Base-by-base conservation (phyloP, 2,113 vertebrate species). In the Psilopsiagon aurifrons region DNA sequence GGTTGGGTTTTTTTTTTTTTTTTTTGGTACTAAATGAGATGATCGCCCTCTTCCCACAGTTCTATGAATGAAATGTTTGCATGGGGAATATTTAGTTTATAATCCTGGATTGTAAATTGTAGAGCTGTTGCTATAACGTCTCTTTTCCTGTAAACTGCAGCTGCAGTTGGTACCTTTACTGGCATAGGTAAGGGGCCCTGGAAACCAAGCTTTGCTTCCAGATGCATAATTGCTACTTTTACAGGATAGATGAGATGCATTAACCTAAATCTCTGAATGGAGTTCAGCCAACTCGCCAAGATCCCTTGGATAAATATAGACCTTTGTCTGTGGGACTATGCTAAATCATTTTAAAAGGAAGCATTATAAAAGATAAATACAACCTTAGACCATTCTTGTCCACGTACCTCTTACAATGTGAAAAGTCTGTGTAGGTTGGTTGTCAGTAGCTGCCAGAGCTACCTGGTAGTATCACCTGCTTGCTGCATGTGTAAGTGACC, bases 331-430 rank as follows among this genome's bases (percentile, higher is more conserved):
- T 82, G 73, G 44, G 49, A 83, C 64, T 75, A 19, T 19, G 43
- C 67, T 79, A 51, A 83, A 90, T 52, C 9, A 78, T 80, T 88
- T 95, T 77, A 81, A 88, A 94, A 83, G 46, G 80, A 77, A 92
- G 47, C 82, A 88, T 86, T 76, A 66, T 55, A 55, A 16, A 89
- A 85, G 66, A 16, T 82, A 87, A 90, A 47, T 64, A 44, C 12
- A 25, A 31, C 17, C 22, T 28, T 88, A 73, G 70, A 57, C 90
- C 67, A 90, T 88, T n/a, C 33, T 24, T 69, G 9, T 35, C 35
- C 46, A n/a, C 37, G 24, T 11, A 12, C n/a, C 14, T 83, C 41
- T 47, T 87, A 35, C 22, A 73, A 4, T 41, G 33, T 35, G 39
- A 63, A 54, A 31, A 25, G 33, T 20, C 66, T 62, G 39, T 46